Conservation (phyloP, 1,140 invertebrate species). For the Belonocnema kinseyi region DNA sequence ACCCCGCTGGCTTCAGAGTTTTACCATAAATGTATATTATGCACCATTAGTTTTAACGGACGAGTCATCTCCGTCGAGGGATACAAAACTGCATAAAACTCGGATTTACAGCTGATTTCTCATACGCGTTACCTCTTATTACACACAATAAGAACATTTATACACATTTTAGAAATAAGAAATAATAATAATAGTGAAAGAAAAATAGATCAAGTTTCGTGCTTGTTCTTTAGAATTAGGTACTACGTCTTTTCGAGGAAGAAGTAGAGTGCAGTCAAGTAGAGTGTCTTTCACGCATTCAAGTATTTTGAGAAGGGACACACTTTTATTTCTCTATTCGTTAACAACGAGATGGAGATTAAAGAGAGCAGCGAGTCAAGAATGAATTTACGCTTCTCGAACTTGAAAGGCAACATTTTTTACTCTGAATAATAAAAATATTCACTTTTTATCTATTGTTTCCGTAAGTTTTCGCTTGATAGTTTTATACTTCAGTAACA, state of each 20-base stretch:
- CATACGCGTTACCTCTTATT: background rate
- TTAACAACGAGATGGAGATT: constrained; percentile 12
- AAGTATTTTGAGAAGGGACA: background rate
- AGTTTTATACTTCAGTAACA: background rate
- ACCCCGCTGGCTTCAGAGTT: constrained; percentile 44
- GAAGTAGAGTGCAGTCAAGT: background rate
- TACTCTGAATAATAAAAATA: background rate
- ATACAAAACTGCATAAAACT: background rate
- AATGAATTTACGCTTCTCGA: constrained; percentile 5
- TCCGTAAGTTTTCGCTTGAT: background rate
- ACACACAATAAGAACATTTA: background rate
- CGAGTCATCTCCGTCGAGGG: background rate
- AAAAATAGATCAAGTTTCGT: background rate
- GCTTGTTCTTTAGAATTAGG: background rate
- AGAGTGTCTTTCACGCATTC: background rate
- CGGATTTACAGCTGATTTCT: background rate
- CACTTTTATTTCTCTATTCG: background rate
- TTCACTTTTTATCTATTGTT: background rate
- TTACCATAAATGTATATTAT: constrained; percentile 32
- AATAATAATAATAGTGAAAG: background rate
- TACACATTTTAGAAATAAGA: background rate
- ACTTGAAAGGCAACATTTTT: background rate
- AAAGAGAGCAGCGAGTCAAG: background rate
- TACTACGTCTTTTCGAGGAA: background rate
- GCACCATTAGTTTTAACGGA: constrained; percentile 27